Base-by-base conservation (phyloP, 2,888 invertebrate genomes). In the Tethea ocularis region DNA sequence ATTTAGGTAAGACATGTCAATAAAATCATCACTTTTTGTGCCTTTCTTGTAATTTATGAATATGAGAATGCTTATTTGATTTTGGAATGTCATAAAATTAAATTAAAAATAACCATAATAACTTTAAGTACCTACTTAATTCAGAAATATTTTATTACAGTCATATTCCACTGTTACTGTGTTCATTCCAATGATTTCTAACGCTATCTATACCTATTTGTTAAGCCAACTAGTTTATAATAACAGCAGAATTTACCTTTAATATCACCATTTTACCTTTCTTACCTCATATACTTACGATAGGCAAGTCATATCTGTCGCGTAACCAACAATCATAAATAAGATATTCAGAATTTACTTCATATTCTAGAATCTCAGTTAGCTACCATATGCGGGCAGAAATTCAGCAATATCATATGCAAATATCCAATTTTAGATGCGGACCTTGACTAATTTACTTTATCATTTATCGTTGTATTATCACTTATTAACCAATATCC, bases 401-500 rank as follows among this genome's bases (percentile, higher is more conserved):
- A 41, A 41, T 11, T 29, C n/a, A 20, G 33, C 29, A 53, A 53
- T 20, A 17, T n/a, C n/a, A n/a, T 17, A 33, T 17, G 13, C 17
- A 17, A 29, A 29, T 23, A 17, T 33, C 41, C 41, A 17, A 41
- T n/a, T 53, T 53, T 20, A 22, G 33, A 5, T 33, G 13, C 20
- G 33, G 11, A 13, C 33, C 64, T 72, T 70, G 62, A 64, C 67
- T 60, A 29, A 52, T 63, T 58, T 56, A 62, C 51, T 53, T 52
- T 61, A 26, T 17, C 33, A 61, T 67, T 66, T 68, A 66, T 66
- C 56, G 60, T 51, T 56, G 22, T 29, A 64, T 66, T 74, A 66
- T 62, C 61, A 68, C 56, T 59, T 60, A 57, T 58, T 62, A 64
- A 63, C 67, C 65, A 67, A 78, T 71, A 71, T 71, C 69, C 69